Evolutionary conservation across 2,888 invertebrate genomes (phyloP).

Genomic region (Pandemis cinnamomeana): DNA sequence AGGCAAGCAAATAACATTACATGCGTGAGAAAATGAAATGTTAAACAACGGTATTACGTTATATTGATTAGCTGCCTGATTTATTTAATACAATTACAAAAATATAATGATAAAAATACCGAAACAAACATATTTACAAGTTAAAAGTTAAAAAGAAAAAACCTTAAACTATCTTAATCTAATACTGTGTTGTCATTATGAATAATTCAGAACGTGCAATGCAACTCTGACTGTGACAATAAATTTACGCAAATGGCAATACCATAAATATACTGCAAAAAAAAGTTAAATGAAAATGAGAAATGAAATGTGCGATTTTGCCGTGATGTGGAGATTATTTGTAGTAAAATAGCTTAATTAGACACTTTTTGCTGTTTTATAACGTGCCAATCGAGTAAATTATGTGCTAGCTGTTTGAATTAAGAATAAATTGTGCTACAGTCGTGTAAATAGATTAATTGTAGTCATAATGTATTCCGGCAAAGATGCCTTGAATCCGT

Average conservation of each 20-base stretch:
- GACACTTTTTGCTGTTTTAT: slow-evolving; percentile 41
- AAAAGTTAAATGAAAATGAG: slow-evolving; percentile 23
- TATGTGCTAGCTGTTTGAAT: slow-evolving; percentile 41
- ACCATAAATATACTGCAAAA: slow-evolving; percentile 6
- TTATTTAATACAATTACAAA: too few relatives aligned
- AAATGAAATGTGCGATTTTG: slow-evolving; percentile 35
- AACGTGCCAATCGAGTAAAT: slow-evolving; percentile 43
- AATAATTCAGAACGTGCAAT: neutral
- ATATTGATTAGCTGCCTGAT: too few relatives aligned
- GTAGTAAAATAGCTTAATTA: slow-evolving; percentile 24
- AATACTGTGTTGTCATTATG: neutral
- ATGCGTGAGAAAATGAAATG: neutral
- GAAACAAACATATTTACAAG: too few relatives aligned
- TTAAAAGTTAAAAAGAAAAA: too few relatives aligned
- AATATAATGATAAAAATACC: too few relatives aligned
- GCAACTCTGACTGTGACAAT: neutral
- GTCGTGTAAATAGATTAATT: slow-evolving; percentile 45
- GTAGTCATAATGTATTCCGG: slow-evolving; percentile 81
- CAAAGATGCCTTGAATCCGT: slow-evolving; percentile 86
- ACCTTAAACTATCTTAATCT: too few relatives aligned
- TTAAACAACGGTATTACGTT: neutral
- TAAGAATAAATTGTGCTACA: slow-evolving; percentile 31
- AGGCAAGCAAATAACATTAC: slow-evolving; percentile 2
- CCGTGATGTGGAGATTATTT: slow-evolving; percentile 32
- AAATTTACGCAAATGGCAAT: slow-evolving; percentile 7